These are phyloP conservation scores for Egretta garzetta DNA, from an alignment of 2,113 vertebrate species.

Conservation along the genomic window DNA sequence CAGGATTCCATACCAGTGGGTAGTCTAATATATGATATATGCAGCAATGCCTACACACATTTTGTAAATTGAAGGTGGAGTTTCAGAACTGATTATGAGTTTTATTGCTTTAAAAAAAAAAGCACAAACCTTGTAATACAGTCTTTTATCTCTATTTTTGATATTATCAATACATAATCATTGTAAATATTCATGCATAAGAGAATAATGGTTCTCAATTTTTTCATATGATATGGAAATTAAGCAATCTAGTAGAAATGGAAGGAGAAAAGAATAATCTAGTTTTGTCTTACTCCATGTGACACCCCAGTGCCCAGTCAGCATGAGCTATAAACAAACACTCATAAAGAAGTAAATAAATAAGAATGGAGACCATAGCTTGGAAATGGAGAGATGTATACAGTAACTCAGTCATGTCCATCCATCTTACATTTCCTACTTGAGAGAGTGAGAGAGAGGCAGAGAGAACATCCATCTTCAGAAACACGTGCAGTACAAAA, in stretches of 20 bases:
- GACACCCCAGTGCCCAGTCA: not conserved
- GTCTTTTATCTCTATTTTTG: not conserved
- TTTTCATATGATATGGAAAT: not conserved
- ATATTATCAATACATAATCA: not conserved
- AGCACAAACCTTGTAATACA: not conserved
- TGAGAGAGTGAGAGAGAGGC: not conserved
- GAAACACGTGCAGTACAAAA: not conserved
- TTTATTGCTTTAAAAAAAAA: not conserved
- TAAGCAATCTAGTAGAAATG: not conserved
- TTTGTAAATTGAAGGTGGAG: not conserved
- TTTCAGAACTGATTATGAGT: not conserved
- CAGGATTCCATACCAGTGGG: not conserved
- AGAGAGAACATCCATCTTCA: not conserved
- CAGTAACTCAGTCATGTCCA: not conserved
- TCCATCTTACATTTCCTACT: not conserved
- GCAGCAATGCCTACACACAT: not conserved
- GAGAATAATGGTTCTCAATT: not conserved
- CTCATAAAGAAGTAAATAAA: not conserved
- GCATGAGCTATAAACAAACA: not conserved
- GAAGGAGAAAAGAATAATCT: not conserved
- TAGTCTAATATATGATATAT: not conserved
- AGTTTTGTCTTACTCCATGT: not conserved
- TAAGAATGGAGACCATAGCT: not conserved
- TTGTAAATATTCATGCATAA: not conserved
- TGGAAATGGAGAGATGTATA: not conserved